Base-by-base conservation (phyloP, 2,888 invertebrate species). In the Scaptomyza caliginosa region DNA sequence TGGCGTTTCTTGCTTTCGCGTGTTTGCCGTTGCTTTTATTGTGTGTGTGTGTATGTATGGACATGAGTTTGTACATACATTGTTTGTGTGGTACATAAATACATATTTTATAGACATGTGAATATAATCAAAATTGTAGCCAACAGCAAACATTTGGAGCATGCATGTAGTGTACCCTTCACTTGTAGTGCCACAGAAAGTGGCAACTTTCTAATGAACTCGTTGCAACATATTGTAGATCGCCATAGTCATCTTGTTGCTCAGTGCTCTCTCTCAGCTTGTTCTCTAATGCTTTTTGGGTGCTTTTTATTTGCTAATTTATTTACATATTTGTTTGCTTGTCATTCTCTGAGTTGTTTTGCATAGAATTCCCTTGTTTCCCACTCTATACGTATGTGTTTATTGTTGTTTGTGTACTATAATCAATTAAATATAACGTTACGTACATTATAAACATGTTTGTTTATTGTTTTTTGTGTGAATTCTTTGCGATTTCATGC, bases 171-270 rank as follows among this genome's bases (percentile, higher is more conserved):
- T 13, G 23, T 39, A 49, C 57, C 50, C 45, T 67, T 62, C 65
- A 49, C 86, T 58, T 57, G 57, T 28, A 42, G 42, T 50, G 71
- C 57, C 71, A 57, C 67, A 42, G 55, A 78, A 72, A 72, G 73
- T 57, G 52, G 60, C 74, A 73, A 67, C 84, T 86, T 86, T 86
- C 80, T 77, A 80, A 82, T 79, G 55, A 79, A 80, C 70, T 59
- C 43, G 55, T 43, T 65, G 56, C 70, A 52, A 50, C 48, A 6
- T 6, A 65, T 42, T 65, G 59, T 32, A 2, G 51, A 70, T 74
- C 46, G 28, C 17, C 39, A 13, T 7, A 62, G 39, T 43, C 42
- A 45, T 42, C 42, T 42, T 39, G 30, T 48, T 34, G 43, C 57
- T 59, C 38, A 46, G 16, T 28, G 26, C 54, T 46, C 52, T 26